Evolutionary conservation across 2,113 vertebrate species (phyloP).

Genomic region (Pelecanoides urinatrix): DNA sequence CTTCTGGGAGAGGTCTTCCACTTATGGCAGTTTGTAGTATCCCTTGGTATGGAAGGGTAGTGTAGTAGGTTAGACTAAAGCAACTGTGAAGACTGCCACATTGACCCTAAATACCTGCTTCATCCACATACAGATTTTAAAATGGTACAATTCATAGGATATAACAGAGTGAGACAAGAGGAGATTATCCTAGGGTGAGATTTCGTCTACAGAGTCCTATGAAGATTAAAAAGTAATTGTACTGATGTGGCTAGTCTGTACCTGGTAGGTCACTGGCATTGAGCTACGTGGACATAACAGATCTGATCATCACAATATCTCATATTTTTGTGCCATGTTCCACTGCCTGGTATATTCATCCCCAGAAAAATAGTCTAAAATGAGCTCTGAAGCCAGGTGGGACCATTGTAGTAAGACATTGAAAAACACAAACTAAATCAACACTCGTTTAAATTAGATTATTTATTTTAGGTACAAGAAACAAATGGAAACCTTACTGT

Average conservation of each 20-base stretch:
- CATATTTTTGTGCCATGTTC: neutral
- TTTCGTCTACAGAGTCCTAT: neutral
- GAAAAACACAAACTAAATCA: neutral
- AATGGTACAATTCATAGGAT: neutral
- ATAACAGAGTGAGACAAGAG: neutral
- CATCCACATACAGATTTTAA: neutral
- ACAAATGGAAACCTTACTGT: neutral
- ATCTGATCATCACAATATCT: no score
- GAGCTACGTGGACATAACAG: neutral
- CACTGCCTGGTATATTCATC: neutral
- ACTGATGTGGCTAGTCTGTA: neutral
- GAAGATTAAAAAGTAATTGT: neutral
- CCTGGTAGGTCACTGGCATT: neutral
- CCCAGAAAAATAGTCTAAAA: neutral
- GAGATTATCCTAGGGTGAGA: neutral
- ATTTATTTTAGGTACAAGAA: neutral
- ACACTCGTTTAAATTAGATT: neutral
- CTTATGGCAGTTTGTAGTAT: fast-evolving
- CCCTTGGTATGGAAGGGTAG: neutral
- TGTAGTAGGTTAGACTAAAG: neutral
- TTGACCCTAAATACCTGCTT: neutral
- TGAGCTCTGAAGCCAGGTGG: neutral
- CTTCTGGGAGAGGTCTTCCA: neutral
- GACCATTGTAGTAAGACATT: neutral
- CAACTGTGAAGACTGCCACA: neutral